Conservation (phyloP, 2,888 invertebrate genomes). For the Dyspetes luteomarginatus region DNA sequence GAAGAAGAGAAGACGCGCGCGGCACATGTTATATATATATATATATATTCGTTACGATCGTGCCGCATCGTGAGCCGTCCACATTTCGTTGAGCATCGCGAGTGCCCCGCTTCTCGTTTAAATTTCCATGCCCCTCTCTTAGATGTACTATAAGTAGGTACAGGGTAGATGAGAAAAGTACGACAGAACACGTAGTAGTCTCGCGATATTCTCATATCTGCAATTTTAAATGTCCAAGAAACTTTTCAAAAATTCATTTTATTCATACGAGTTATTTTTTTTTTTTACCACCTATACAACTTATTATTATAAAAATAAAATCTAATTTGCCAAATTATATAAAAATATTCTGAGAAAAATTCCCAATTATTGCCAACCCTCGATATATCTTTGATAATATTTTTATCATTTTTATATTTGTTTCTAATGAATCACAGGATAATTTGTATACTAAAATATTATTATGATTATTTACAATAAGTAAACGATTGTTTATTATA, state of each 20-base stretch:
- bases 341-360: no score
- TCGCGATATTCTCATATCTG: neutral
- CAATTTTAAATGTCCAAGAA: neutral
- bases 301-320: no score
- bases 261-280: no score
- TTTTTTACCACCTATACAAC: no score
- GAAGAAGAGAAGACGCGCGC: constrained; percentile 48
- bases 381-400: no score
- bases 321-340: no score
- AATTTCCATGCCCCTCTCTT: constrained; percentile 30
- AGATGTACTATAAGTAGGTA: neutral
- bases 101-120: constrained; percentile 16
- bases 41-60: constrained; percentile 44
- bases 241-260: neutral
- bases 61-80: constrained; percentile 40
- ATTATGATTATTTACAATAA: no score
- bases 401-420: no score
- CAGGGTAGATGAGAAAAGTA: constrained; percentile 2
- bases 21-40: constrained; percentile 2
- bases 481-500: no score
- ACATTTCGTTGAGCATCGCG: constrained; percentile 35
- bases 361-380: no score
- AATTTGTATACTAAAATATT: no score
- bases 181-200: neutral
- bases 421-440: no score